phyloP scores from a whole-genome alignment of 1,140 invertebrate species.

The Drosophila watanabei region DNA sequence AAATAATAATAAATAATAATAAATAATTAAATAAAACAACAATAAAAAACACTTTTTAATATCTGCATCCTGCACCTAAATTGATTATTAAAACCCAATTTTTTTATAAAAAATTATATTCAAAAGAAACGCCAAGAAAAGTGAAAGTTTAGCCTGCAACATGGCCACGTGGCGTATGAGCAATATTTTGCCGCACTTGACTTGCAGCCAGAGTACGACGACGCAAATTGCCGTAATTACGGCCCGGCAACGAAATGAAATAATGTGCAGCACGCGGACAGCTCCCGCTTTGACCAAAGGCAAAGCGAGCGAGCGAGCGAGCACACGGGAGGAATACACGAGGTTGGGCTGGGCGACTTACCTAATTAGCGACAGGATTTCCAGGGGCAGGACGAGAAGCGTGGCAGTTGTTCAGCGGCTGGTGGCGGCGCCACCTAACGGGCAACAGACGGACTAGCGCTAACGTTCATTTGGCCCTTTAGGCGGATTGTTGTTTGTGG shows the following conservation, averaged over 20 bases:
- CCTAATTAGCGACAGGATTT: slow-evolving; percentile 78
- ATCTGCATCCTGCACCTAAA: too few relatives aligned
- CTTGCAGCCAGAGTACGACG: slow-evolving; percentile 26
- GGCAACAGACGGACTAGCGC: slow-evolving; percentile 39
- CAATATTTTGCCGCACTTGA: slow-evolving; percentile 48
- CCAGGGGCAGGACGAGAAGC: slow-evolving; percentile 57
- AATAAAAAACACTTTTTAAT: too few relatives aligned
- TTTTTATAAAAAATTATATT: too few relatives aligned
- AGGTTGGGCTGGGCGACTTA: slow-evolving; percentile 48
- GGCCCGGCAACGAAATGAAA: slow-evolving; percentile 54
- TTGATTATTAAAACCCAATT: too few relatives aligned
- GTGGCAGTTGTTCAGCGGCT: slow-evolving; percentile 15
- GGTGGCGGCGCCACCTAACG: slow-evolving; percentile 45
- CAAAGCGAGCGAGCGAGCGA: slow-evolving; percentile 14
- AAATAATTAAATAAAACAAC: too few relatives aligned
- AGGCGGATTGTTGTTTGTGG: slow-evolving; percentile 42
- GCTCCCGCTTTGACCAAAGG: slow-evolving; percentile 20
- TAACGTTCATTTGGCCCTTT: slow-evolving; percentile 56
- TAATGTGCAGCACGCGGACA: slow-evolving; percentile 51
- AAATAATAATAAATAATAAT: too few relatives aligned
- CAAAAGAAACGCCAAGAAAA: background rate
- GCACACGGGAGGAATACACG: slow-evolving; percentile 4
- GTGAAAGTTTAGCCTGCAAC: background rate
- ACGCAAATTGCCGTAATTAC: slow-evolving; percentile 71
- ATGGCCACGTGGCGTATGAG: slow-evolving; percentile 52